These are phyloP conservation scores for Centropristis striata DNA, from an alignment of 2,113 vertebrate species.

Conservation along the genomic window DNA sequence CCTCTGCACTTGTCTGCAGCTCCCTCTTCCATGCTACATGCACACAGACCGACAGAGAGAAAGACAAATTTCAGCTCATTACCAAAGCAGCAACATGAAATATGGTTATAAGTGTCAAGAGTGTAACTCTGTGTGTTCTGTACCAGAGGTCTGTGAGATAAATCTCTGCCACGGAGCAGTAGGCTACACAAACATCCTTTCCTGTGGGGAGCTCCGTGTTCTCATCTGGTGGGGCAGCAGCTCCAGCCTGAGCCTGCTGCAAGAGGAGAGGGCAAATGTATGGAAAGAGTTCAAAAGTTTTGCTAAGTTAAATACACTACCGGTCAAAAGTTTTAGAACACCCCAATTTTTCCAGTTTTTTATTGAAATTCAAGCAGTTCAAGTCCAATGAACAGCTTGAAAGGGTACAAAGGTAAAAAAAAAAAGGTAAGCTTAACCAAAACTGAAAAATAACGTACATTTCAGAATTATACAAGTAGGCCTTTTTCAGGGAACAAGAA, in stretches of 20 bases:
- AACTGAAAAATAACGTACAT: too few relatives aligned
- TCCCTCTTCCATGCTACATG: constrained; percentile 85
- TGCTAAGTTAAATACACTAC: too few relatives aligned
- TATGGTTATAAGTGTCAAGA: neutral
- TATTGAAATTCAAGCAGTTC: too few relatives aligned
- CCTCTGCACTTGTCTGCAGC: constrained; percentile 86
- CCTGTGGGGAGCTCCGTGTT: constrained; percentile 65
- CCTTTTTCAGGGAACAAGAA: too few relatives aligned
- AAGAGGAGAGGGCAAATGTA: constrained; percentile 20
- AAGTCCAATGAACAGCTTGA: too few relatives aligned
- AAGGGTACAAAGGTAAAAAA: too few relatives aligned
- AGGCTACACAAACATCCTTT: constrained; percentile 85
- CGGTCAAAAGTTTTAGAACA: too few relatives aligned
- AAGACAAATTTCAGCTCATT: constrained; percentile 36
- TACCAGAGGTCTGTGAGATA: constrained; percentile 90
- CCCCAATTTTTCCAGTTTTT: too few relatives aligned
- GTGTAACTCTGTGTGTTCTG: constrained; percentile 7
- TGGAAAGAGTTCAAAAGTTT: neutral
- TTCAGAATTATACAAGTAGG: too few relatives aligned
- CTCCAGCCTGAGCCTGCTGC: constrained; percentile 65
- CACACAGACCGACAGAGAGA: constrained; percentile 16
- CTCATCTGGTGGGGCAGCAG: constrained; percentile 65
- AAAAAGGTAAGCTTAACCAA: too few relatives aligned
- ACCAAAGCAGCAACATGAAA: constrained; percentile 11
- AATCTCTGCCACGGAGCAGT: constrained; percentile 89